phyloP scores from a whole-genome alignment of 1,140 invertebrate genomes.

The Gonioctena quinquepunctata region DNA sequence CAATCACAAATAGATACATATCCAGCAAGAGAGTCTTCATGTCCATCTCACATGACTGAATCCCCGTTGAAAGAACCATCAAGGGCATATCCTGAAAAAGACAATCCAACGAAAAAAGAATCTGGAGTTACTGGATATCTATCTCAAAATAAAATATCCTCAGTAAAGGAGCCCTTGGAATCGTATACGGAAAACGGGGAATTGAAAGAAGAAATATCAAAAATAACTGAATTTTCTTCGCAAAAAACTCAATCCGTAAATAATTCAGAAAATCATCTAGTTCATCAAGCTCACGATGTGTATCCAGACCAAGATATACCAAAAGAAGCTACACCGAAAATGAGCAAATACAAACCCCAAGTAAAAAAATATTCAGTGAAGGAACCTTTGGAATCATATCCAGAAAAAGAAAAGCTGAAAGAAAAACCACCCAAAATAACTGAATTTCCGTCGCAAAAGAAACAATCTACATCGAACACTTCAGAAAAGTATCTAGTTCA shows the following conservation, averaged over 20 bases:
- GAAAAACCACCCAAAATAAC: conserved; percentile 11
- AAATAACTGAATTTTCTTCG: too few relatives aligned
- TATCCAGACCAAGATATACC: conserved; percentile 8
- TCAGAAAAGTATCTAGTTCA: too few relatives aligned
- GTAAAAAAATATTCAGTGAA: conserved; percentile 38
- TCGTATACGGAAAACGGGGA: conserved; percentile 20
- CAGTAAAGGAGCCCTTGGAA: conserved; percentile 16
- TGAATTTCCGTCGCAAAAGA: conserved; percentile 38
- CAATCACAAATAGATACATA: too few relatives aligned
- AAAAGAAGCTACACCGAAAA: conserved; percentile 20
- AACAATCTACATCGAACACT: conserved; percentile 23
- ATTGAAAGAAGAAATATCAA: conserved; percentile 7
- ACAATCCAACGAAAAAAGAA: conserved; percentile 15
- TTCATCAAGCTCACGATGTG: too few relatives aligned
- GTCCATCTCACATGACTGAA: too few relatives aligned
- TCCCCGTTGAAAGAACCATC: too few relatives aligned
- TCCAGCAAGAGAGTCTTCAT: background rate
- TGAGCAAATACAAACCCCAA: too few relatives aligned
- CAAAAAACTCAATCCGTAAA: too few relatives aligned
- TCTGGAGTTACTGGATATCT: conserved; percentile 36
- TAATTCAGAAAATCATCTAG: too few relatives aligned
- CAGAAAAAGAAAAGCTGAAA: conserved; percentile 26
- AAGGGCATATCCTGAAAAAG: conserved; percentile 13
- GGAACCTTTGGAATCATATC: conserved; percentile 33
- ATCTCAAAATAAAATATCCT: conserved; percentile 17